Conservation (phyloP, 2,888 invertebrate genomes). For the Dryadula phaetusa region DNA sequence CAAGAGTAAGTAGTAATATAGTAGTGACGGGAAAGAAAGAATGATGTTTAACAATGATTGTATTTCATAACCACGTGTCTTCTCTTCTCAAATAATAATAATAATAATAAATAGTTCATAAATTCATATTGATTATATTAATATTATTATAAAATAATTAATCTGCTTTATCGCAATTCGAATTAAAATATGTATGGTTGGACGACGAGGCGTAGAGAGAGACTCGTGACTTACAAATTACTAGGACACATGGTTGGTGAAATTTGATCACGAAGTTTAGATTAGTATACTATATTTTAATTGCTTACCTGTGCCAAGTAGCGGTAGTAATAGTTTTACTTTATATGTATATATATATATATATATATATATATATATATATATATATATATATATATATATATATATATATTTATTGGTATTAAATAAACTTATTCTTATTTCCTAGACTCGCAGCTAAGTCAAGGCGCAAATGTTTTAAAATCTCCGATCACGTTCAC, state of each 20-base stretch:
- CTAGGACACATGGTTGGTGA: not conserved
- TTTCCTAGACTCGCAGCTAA: not conserved
- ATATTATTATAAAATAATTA: no score
- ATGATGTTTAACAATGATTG: no score
- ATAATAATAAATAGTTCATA: no score
- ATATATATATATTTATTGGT: not conserved
- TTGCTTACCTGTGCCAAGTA: not conserved
- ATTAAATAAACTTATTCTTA: no score
- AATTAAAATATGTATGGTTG: no score
- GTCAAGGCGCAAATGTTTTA: not conserved
- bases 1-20: no score
- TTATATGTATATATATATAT: not conserved
- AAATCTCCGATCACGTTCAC: constrained; percentile 4
- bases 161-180: no score
- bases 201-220: no score
- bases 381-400: not conserved
- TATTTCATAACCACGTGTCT: no score
- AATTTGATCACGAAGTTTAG: not conserved
- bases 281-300: not conserved
- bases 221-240: not conserved
- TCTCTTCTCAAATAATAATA: no score
- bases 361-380: not conserved
- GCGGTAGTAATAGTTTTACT: not conserved
- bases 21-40: no score
- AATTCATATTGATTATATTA: no score